Conservation (phyloP, 2,797 vertebrate genomes). For the Diplodus sargus region DNA sequence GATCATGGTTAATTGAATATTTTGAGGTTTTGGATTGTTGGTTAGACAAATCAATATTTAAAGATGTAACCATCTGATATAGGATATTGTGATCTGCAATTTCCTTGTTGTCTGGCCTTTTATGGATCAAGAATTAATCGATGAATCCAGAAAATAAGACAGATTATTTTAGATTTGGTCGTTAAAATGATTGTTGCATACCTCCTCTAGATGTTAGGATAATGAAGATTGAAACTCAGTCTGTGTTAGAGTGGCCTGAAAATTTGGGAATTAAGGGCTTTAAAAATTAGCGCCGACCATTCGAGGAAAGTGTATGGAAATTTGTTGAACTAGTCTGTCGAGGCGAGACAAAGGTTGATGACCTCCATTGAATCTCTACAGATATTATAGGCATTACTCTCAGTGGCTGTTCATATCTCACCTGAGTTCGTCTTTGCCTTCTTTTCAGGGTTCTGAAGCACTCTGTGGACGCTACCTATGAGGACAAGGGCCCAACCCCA, state of each 20-base stretch:
- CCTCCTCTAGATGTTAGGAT: too few relatives aligned
- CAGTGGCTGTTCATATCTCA: neutral
- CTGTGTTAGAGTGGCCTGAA: neutral
- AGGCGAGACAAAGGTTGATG: neutral
- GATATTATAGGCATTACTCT: neutral
- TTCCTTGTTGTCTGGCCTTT: neutral
- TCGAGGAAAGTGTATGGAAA: neutral
- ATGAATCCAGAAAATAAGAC: neutral
- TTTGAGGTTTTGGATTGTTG: neutral
- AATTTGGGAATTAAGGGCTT: neutral
- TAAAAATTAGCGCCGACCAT: neutral
- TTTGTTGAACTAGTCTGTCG: neutral
- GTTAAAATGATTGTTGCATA: neutral
- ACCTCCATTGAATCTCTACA: neutral
- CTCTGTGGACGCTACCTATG: slow-evolving; percentile 96
- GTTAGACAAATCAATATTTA: neutral
- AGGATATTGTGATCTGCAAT: neutral
- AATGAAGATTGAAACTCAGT: neutral
- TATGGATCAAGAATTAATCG: neutral
- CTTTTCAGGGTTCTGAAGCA: slow-evolving; percentile 94
- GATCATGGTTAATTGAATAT: neutral
- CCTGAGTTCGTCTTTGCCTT: neutral
- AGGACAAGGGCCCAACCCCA: slow-evolving; percentile 96
- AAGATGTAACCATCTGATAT: neutral
- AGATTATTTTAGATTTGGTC: neutral